Base-by-base conservation (phyloP, 2,797 vertebrate species). In the Pantherophis alleghaniensis region DNA sequence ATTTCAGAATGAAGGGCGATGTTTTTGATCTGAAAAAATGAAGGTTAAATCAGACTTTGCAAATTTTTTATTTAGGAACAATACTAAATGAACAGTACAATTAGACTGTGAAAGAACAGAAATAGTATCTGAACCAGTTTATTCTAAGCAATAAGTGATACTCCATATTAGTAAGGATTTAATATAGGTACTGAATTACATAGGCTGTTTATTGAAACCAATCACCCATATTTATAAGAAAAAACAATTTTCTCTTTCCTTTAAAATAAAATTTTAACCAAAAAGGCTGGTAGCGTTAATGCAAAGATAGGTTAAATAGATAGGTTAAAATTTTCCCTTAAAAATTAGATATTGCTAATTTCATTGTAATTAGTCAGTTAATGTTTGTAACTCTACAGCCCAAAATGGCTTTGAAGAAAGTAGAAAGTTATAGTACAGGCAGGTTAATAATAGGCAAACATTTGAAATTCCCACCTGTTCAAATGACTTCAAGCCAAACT, bases 401-500 rank as follows among this genome's bases (percentile, higher is more conserved):
- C 32, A 18, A 88, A 69, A 26, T 16, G 88, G n/a, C 2, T 11
- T 2, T 88, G n/a, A 74, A 47, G 47, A 47, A 47, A 2, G 24
- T 79, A 87, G 37, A 47, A 86, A 90, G 28, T 6, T 32, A 18
- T 42, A 47, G 69, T 47, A 32, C 24, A 83, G 24, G 61, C 63
- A n/a, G 20, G 37, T 92, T 6, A 5, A 37, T 86, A 94, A 13
- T 47, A 47, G 14, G n/a, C 18, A 53, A 24, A 61, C 4, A 20
- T 26, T 18, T 56, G 24, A 28, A 60, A 91, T 63, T 26, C 94
- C 98, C 93, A 99, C 99, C 98, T 99, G 99, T 96, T 99, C 99
- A 97, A 99, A 99, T 55, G 99, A 97, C 96, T 99, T 99, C 63
- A 99, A 98, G 92, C 99, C 99, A 56, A 97, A 97, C 53, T 99